Percentiles rank a stretch among this genome's conserved stretches.
Evolutionary conservation across 2,888 invertebrate species (phyloP).

Genomic region (Hemistola chrysoprasaria): DNA sequence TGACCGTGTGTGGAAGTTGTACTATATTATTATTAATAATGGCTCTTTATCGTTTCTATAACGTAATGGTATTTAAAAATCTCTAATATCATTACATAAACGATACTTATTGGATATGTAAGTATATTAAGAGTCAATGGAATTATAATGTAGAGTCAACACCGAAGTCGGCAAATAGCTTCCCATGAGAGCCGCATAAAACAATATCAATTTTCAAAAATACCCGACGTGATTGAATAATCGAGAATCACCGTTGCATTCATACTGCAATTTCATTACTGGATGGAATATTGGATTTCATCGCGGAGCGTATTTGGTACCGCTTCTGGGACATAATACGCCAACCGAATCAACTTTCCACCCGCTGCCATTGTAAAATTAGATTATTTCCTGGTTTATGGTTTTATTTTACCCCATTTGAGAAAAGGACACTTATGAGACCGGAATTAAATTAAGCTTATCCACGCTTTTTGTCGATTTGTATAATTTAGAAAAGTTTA

Average conservation of each 20-base stretch:
- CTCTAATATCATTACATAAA: too few relatives aligned
- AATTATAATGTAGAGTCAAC: too few relatives aligned
- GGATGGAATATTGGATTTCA: conserved; percentile 67
- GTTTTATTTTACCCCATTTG: conserved; percentile 5
- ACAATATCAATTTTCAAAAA: conserved; percentile 32
- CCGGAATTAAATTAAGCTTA: too few relatives aligned
- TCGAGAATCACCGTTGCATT: conserved; percentile 69
- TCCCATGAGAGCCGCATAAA: conserved; percentile 12
- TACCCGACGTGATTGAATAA: conserved; percentile 66
- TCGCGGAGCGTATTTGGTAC: conserved; percentile 53
- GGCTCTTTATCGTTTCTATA: too few relatives aligned
- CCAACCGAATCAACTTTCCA: conserved; percentile 60
- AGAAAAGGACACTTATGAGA: conserved; percentile 1
- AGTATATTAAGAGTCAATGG: too few relatives aligned
- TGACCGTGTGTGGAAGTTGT: too few relatives aligned
- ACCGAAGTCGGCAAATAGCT: too few relatives aligned
- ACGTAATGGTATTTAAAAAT: too few relatives aligned
- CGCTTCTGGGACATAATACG: conserved; percentile 55
- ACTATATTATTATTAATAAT: too few relatives aligned
- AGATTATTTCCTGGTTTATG: conserved; percentile 8
- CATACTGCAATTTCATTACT: conserved; percentile 73
- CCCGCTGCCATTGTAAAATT: conserved; percentile 25
- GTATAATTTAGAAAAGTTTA: too few relatives aligned
- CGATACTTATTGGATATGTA: too few relatives aligned
- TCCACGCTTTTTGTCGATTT: too few relatives aligned